A percentile compares a stretch with the other conserved stretches of the same genome.
These are phyloP conservation scores for Eubasilissa splendida DNA, from an alignment of 2,888 invertebrate genomes.

Conservation along the genomic window DNA sequence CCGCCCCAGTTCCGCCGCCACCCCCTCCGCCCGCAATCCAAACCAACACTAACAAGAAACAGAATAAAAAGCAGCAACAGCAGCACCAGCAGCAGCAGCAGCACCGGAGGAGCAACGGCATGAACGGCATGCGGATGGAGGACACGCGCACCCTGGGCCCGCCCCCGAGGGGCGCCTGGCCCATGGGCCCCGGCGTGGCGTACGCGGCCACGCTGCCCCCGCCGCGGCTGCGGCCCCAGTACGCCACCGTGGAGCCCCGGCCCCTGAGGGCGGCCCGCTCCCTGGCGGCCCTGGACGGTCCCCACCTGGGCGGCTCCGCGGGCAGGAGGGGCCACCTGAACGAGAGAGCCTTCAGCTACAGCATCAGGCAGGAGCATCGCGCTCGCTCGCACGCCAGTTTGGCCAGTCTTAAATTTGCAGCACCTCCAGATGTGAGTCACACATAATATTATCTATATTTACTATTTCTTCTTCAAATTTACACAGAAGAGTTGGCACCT, in stretches of 20 bases:
- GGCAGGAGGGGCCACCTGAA: slow-evolving; percentile 93
- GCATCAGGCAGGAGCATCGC: slow-evolving; percentile 93
- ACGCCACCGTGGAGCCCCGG: slow-evolving; percentile 71
- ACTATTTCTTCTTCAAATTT: too few species aligned
- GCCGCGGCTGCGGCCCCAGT: slow-evolving; percentile 77
- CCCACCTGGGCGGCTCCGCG: slow-evolving; percentile 82
- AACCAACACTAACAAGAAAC: slow-evolving; percentile 75
- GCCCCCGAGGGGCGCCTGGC: slow-evolving; percentile 58
- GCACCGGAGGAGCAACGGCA: slow-evolving; percentile 33
- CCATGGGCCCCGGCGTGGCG: slow-evolving; percentile 65
- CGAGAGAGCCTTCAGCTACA: slow-evolving; percentile 94
- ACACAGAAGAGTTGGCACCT: too few species aligned
- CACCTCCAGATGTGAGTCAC: slow-evolving; percentile 74
- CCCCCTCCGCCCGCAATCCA: slow-evolving; percentile 81
- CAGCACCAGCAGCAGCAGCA: slow-evolving; percentile 69
- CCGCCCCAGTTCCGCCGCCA: slow-evolving; percentile 88
- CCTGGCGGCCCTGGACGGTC: slow-evolving; percentile 78
- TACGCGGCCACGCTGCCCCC: slow-evolving; percentile 75
- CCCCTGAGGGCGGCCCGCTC: slow-evolving; percentile 79
- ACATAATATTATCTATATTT: slow-evolving; percentile 10
- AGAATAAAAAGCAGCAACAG: slow-evolving; percentile 73
- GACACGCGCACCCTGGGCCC: slow-evolving; percentile 62
- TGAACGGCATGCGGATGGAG: slow-evolving; percentile 61
- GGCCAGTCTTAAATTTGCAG: slow-evolving; percentile 91
- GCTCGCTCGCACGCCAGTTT: slow-evolving; percentile 93